These are phyloP conservation scores for Ophioninae sp. DNA, from an alignment of 2,888 invertebrate genomes.

Conservation along the genomic window DNA sequence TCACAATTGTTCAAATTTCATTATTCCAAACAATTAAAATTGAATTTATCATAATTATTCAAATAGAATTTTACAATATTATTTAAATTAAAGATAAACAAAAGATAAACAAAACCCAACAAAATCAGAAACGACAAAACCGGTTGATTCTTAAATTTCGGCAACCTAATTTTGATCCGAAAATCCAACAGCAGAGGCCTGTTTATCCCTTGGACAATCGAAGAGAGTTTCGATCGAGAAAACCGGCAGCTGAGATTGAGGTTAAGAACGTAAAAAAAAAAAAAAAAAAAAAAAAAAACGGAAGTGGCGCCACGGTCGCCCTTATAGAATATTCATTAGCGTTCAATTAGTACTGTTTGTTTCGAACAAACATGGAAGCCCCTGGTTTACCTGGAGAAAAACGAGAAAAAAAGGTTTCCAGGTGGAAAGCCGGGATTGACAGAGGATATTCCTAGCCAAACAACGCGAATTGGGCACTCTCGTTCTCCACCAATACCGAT, in stretches of 20 bases:
- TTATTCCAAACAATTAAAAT: no score
- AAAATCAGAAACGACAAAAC: no score
- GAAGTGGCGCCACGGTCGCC: conserved; percentile 35
- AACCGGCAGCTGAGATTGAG: conserved; percentile 40
- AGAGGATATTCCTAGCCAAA: conserved; percentile 65
- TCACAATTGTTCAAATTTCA: no score
- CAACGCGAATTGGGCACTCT: conserved; percentile 59
- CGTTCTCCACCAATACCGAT: conserved; percentile 74
- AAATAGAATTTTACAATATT: no score
- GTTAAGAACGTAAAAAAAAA: conserved; percentile 21
- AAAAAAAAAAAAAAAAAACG: no score
- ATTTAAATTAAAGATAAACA: no score
- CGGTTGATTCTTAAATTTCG: no score
- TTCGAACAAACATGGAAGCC: conserved; percentile 74
- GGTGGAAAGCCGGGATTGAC: conserved; percentile 56
- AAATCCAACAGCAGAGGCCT: no score
- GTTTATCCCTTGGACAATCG: no score
- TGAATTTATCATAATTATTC: no score
- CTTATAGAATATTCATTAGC: conserved; percentile 76
- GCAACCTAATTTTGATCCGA: no score
- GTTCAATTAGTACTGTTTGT: conserved; percentile 79
- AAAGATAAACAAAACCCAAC: no score
- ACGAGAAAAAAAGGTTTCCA: conserved; percentile 10
- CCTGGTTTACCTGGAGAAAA: conserved; percentile 66
- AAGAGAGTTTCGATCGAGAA: neutral